Conservation (phyloP, 2,888 invertebrate genomes). For the Linhomoeus sp. region DNA sequence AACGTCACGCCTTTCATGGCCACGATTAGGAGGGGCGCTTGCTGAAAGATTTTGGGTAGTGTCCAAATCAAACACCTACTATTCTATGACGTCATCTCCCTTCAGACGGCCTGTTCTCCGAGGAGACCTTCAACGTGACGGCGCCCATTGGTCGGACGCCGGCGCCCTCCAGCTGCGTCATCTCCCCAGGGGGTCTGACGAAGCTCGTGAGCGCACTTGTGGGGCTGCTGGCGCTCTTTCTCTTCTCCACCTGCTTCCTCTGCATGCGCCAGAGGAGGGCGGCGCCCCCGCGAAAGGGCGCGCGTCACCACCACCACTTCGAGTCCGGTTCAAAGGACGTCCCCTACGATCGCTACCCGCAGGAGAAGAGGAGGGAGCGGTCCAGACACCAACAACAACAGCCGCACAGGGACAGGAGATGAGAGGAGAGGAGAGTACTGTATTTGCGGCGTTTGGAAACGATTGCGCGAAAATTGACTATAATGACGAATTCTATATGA, state of each 20-base stretch:
- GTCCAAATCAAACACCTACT: no score
- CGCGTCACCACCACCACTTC: not conserved
- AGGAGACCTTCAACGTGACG: not conserved
- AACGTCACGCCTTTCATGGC: no score
- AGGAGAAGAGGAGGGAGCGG: no score
- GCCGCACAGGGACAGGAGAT: no score
- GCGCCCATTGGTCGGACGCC: not conserved
- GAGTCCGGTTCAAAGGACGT: not conserved
- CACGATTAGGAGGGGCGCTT: not conserved
- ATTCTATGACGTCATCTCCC: no score
- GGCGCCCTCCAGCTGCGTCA: conserved; percentile 8
- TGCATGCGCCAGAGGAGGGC: conserved; percentile 1
- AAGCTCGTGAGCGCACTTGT: conserved; percentile 10
- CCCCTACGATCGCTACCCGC: not conserved
- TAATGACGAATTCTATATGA: no score
- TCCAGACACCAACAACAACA: no score
- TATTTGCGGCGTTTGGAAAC: no score
- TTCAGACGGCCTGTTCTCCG: no score
- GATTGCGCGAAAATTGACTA: no score
- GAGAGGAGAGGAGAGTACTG: no score
- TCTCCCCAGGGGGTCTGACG: conserved; percentile 13
- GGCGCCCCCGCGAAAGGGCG: not conserved
- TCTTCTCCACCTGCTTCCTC: conserved; percentile 7
- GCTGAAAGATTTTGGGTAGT: not conserved
- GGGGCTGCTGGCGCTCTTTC: conserved; percentile 8